Evolutionary conservation across 2,888 invertebrate species (phyloP).

Genomic region (Lasioglossum leucozonium): DNA sequence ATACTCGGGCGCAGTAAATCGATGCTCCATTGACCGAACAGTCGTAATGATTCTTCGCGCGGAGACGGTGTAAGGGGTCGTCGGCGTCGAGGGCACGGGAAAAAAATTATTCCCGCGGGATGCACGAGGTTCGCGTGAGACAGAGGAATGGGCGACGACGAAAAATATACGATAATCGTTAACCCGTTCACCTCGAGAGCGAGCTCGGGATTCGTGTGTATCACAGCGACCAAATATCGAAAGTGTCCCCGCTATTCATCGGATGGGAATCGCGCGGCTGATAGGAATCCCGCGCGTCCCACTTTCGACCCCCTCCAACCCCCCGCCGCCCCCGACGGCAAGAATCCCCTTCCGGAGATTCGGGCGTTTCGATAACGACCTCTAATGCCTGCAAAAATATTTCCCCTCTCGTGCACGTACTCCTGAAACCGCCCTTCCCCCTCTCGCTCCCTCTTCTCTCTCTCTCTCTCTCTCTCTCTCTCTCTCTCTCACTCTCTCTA

Average conservation of each 20-base stretch:
- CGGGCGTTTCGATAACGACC: slow-evolving; percentile 36
- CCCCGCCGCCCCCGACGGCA: background rate
- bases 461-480: background rate
- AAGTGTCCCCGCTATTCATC: slow-evolving; percentile 48
- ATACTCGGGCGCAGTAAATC: slow-evolving; percentile 50
- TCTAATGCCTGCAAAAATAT: slow-evolving; percentile 26
- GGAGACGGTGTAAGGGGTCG: background rate
- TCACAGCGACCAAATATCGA: slow-evolving; percentile 47
- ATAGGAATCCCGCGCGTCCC: slow-evolving; percentile 47
- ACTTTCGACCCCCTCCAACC: slow-evolving; percentile 15
- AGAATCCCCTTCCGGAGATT: slow-evolving; percentile 22
- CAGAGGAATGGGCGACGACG: slow-evolving; percentile 29
- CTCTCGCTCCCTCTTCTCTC: background rate
- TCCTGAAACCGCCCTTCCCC: background rate
- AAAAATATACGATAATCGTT: slow-evolving; percentile 64
- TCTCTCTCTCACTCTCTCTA: background rate
- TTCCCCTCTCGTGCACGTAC: background rate
- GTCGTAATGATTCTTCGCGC: slow-evolving; percentile 57
- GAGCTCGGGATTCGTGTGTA: slow-evolving; percentile 18
- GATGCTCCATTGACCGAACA: slow-evolving; percentile 54
- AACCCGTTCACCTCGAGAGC: slow-evolving; percentile 39
- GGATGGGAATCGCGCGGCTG: slow-evolving; percentile 34
- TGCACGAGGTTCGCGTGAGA: slow-evolving; percentile 42
- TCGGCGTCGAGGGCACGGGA: slow-evolving; percentile 15
- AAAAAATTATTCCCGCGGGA: slow-evolving; percentile 58